Base-by-base conservation (phyloP, 2,888 invertebrate genomes). In the Argyresthia goedartella region DNA sequence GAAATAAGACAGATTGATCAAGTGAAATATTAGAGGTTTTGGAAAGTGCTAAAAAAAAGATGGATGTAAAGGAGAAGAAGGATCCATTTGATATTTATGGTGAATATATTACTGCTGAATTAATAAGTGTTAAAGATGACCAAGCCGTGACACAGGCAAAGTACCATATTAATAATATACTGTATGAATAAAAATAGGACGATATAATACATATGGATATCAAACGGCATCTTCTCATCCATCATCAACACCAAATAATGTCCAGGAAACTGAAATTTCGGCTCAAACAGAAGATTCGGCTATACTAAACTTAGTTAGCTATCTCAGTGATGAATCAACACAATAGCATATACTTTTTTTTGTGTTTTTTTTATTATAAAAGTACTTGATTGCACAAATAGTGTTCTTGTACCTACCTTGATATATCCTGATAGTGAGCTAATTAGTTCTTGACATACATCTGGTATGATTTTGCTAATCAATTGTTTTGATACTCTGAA, bases 161-260 rank as follows among this genome's bases (percentile, higher is more conserved):
- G 56, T 59, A 58, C 52, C 56, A 57, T 56, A 60, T 59, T 57
- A 60, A 60, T 60, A 58, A 60, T 58, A 60, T 59, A 57, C 57
- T 59, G 55, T 48, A 48, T 48, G 48, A 45, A 45, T 45, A 45
- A 45, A 45, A 45, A 60, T 59, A 56, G 59, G 59, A 58, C 57
- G 54, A 57, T 60, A 58, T 59, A 58, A 55, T 58, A 56, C 55
- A 53, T 54, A 56, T 58, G 56, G 54, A 56, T 58, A 55, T 58
- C 2, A 25, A 25, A 25, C 25, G 25, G 25, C 25, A 25, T 25
- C 25, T 25, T 25, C 25, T 54, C 56, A 58, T 58, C 55, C 57
- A 58, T 56, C 55, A 58, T 58, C 56, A 57, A 58, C 57, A 56
- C 57, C 57, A 58, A 58, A 58, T 56, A 56, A 58, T 57, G 59